These are phyloP conservation scores for Odontomachus brunneus DNA, from an alignment of 1,140 invertebrate species.

Conservation along the genomic window DNA sequence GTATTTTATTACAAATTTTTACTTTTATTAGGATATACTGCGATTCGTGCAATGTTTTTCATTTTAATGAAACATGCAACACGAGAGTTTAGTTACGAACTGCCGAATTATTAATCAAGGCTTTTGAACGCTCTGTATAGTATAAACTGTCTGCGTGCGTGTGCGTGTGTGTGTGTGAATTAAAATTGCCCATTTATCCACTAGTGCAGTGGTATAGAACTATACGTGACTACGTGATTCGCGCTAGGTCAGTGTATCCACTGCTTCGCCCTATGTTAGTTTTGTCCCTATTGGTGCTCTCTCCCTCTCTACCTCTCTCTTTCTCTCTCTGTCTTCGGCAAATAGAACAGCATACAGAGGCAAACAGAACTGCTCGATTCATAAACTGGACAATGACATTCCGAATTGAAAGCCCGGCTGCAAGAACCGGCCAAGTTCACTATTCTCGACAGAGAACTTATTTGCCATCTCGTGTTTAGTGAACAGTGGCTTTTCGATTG, in stretches of 20 bases:
- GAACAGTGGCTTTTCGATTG: conserved; percentile 33
- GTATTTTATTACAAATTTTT: not conserved
- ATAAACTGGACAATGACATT: conserved; percentile 49
- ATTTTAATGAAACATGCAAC: no score
- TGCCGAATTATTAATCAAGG: not conserved
- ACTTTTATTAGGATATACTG: not conserved
- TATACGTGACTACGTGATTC: conserved; percentile 23
- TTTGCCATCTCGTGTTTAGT: conserved; percentile 31
- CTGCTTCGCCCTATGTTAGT: conserved; percentile 33
- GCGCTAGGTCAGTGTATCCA: conserved; percentile 35
- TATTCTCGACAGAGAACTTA: conserved; percentile 49
- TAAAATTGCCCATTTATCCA: not conserved
- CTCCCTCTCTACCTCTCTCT: not conserved
- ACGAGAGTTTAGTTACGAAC: not conserved
- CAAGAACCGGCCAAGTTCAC: conserved; percentile 41
- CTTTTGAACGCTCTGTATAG: not conserved
- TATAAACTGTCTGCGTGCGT: no score
- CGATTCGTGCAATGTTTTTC: not conserved
- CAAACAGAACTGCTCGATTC: conserved; percentile 46
- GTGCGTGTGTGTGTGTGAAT: no score
- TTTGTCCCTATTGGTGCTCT: conserved; percentile 28
- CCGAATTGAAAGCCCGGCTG: conserved; percentile 47
- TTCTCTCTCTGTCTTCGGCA: not conserved
- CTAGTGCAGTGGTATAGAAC: not conserved
- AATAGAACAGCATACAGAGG: conserved; percentile 33